Evolutionary conservation across 2,888 invertebrate species (phyloP).

Genomic region (Aradus depressus): DNA sequence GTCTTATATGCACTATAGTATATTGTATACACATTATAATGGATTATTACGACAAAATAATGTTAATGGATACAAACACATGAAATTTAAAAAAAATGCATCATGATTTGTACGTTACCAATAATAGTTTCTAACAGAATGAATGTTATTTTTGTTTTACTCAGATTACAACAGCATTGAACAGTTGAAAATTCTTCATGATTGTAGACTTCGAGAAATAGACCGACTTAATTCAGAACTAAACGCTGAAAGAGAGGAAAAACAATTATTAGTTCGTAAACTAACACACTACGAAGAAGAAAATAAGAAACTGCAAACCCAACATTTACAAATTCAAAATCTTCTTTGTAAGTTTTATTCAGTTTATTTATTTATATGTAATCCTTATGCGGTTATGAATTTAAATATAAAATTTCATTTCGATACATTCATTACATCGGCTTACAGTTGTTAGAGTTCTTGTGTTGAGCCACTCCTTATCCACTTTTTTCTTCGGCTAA

Average conservation of each 20-base stretch:
- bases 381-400: no score
- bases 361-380: no score
- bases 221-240: conserved; percentile 22
- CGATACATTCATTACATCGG: no score
- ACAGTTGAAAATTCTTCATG: conserved; percentile 27
- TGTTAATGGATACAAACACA: background rate
- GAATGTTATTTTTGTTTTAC: background rate
- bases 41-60: no score
- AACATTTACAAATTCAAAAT: conserved; percentile 1
- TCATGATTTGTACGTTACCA: no score
- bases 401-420: no score
- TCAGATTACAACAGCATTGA: conserved; percentile 22
- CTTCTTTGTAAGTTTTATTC: conserved; percentile 11
- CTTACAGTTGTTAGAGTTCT: no score
- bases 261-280: conserved; percentile 23
- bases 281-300: conserved; percentile 26
- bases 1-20: no score
- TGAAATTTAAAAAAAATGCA: background rate
- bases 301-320: conserved; percentile 20
- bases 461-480: no score
- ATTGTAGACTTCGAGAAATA: conserved; percentile 26
- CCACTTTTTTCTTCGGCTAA: no score
- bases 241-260: conserved; percentile 25
- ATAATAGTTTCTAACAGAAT: no score
- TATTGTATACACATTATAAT: no score